Conservation (phyloP, 2,888 invertebrate genomes). For the Nomada fucata region DNA sequence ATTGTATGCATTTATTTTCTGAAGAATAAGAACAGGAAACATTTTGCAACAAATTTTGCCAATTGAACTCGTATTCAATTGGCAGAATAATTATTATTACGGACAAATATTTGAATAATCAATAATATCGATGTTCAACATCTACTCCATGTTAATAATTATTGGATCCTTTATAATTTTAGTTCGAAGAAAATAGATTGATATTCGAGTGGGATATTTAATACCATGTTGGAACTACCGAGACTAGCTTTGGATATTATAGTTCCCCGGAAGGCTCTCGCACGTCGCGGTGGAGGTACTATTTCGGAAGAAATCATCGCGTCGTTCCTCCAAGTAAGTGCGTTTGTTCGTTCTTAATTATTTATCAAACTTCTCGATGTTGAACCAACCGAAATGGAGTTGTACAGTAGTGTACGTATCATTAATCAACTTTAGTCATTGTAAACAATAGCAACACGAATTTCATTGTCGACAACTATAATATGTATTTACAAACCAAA, state of each 20-base stretch:
- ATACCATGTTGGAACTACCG: slow-evolving; percentile 71
- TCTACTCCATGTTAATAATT: background rate
- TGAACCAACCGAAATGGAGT: background rate
- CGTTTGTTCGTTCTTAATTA: background rate
- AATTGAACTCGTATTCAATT: background rate
- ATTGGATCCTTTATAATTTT: background rate
- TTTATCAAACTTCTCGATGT: background rate
- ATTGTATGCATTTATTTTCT: slow-evolving; percentile 10
- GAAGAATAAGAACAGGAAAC: background rate
- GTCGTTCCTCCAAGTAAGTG: slow-evolving; percentile 61
- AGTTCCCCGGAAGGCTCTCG: slow-evolving; percentile 70
- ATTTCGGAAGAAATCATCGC: slow-evolving; percentile 58
- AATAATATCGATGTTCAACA: background rate
- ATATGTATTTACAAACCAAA: background rate
- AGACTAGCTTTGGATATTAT: slow-evolving; percentile 72
- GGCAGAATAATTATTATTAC: too few relatives aligned
- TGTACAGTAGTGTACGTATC: background rate
- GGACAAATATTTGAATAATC: background rate
- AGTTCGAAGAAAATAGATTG: background rate
- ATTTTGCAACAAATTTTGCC: background rate
- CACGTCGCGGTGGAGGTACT: slow-evolving; percentile 72
- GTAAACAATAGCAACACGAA: background rate
- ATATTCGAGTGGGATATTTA: background rate
- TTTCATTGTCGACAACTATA: background rate
- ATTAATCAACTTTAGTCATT: background rate